Conservation (phyloP, 2,113 vertebrate species). For the Xenopus borealis region DNA sequence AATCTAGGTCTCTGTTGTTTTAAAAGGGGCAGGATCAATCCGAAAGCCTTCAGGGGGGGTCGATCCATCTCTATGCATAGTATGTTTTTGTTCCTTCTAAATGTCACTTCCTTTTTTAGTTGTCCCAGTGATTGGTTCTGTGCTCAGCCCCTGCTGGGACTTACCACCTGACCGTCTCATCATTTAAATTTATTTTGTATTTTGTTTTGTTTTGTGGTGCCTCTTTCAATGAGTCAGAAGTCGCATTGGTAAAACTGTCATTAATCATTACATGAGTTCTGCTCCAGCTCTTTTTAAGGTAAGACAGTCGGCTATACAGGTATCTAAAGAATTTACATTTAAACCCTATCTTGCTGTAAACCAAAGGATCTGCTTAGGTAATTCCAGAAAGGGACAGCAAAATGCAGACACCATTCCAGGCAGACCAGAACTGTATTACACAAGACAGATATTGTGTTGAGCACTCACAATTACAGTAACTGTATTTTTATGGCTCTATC, state of each 20-base stretch:
- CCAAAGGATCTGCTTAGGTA: neutral
- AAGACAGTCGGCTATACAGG: neutral
- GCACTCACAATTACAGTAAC: slow-evolving; percentile 28
- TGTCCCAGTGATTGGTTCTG: slow-evolving; percentile 20
- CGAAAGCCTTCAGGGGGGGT: neutral
- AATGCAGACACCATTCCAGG: slow-evolving; percentile 5
- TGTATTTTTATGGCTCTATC: slow-evolving; percentile 25
- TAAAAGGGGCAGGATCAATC: neutral
- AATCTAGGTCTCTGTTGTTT: neutral
- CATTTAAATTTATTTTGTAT: slow-evolving; percentile 9
- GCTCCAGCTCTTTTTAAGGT: neutral
- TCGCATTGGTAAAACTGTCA: neutral
- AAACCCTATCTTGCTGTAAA: neutral
- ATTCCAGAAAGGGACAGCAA: neutral
- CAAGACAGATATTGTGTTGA: slow-evolving; percentile 23
- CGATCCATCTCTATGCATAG: slow-evolving; percentile 28
- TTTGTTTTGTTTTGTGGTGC: slow-evolving; percentile 18
- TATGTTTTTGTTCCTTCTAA: slow-evolving; percentile 32
- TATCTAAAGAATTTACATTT: no score
- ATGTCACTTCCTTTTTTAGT: slow-evolving; percentile 39
- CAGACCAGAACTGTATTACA: slow-evolving; percentile 30
- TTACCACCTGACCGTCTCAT: slow-evolving; percentile 25
- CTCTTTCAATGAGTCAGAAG: slow-evolving; percentile 1
- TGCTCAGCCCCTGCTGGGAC: slow-evolving; percentile 12
- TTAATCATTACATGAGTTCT: neutral